Base-by-base conservation (phyloP, 2,888 invertebrate species). In the Yponomeuta plumbellus region DNA sequence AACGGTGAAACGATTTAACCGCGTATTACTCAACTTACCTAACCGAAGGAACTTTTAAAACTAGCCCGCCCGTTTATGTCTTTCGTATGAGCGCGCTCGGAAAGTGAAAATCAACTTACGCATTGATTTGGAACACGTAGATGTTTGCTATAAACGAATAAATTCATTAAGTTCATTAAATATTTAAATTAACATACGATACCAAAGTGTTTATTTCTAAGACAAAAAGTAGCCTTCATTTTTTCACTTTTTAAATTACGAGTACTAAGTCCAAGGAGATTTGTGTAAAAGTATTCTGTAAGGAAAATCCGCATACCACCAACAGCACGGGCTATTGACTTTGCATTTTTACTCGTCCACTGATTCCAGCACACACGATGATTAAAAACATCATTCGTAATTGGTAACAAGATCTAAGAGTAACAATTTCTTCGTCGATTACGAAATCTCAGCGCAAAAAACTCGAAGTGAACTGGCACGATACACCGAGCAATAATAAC, bases 401-500 rank as follows among this genome's bases (percentile, higher is more conserved):
- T 59, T 59, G 44, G 23, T 59, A 59, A 59, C 59, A 21, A 59
- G 59, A 59, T 59, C 34, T 23, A 61, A 62, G 66, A 67, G 61
- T 68, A 67, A 67, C 66, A 69, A 68, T 70, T 71, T 69, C 65
- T 67, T 69, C 13, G 44, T 59, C 63, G 66, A 68, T 67, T 67
- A 69, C 66, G 65, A 68, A 69, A 69, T 66, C 67, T 57, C 69
- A 20, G 61, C 66, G 66, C 20, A 63, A 69, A 67, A 26, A 62
- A 62, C 44, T n/a, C 62, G 66, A 61, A 64, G 69, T 70, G 73
- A 74, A 75, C 74, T 67, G 44, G 44, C 44, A 52, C 69, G 71
- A 73, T 70, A 72, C 68, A 68, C 20, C 11, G 44, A 68, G 65
- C 69, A 70, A 68, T 67, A 70, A 71, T 70, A 68, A 52, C 61